Percentiles rank a stretch among this genome's conserved stretches.
phyloP scores from a whole-genome alignment of 2,888 invertebrate species.

The Leuctra nigra region DNA sequence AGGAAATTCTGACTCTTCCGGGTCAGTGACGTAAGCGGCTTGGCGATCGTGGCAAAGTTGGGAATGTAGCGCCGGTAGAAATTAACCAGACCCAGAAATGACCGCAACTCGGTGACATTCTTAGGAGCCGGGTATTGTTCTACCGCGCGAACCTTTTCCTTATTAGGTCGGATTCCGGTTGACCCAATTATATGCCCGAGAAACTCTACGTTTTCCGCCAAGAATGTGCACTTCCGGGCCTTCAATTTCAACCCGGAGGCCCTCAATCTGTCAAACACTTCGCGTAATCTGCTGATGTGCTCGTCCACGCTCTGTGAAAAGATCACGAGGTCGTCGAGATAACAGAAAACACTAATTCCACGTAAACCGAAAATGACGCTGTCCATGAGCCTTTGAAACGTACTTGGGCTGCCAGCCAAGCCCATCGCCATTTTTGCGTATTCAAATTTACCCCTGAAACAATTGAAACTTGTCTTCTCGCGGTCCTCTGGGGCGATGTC shows the following conservation, averaged over 20 bases:
- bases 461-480: constrained; percentile 28
- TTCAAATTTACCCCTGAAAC: constrained; percentile 24
- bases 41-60: constrained; percentile 30
- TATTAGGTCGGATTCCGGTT: constrained; percentile 31
- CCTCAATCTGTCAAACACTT: constrained; percentile 27
- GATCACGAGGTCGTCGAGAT: background rate
- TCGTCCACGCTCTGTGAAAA: constrained; percentile 11
- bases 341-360: background rate
- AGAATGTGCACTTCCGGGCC: constrained; percentile 30
- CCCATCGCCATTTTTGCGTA: constrained; percentile 24
- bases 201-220: constrained; percentile 26
- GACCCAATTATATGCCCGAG: constrained; percentile 32
- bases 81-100: constrained; percentile 33
- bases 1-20: constrained; percentile 29
- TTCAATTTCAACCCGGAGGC: constrained; percentile 28
- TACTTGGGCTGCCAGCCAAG: background rate
- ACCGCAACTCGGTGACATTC: constrained; percentile 25
- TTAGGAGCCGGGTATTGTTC: constrained; percentile 26
- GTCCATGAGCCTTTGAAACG: constrained; percentile 14
- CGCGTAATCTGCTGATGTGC: constrained; percentile 24
- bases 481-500: constrained; percentile 17
- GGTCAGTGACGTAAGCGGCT: constrained; percentile 31
- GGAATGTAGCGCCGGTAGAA: constrained; percentile 34
- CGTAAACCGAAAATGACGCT: background rate
- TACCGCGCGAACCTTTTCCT: constrained; percentile 30